A percentile compares a stretch with the other conserved stretches of the same genome.
Evolutionary conservation across 1,140 invertebrate species (phyloP).

Genomic region (Olivierus martensii): DNA sequence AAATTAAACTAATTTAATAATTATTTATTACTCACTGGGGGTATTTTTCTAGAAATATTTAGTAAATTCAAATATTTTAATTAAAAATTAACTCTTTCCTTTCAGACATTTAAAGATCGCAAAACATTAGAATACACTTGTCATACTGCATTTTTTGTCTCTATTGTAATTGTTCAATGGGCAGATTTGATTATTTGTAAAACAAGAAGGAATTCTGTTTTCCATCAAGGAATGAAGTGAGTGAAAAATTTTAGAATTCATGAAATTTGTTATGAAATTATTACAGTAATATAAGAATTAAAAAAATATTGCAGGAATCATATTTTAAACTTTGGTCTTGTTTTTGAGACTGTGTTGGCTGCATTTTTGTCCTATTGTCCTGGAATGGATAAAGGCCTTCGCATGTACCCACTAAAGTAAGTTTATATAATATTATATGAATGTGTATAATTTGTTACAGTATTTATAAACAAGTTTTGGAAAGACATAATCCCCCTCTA

Average conservation of each 20-base stretch:
- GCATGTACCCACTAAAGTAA: slow-evolving; percentile 41
- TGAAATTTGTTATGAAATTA: no score
- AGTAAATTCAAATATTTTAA: no score
- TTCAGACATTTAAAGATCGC: slow-evolving; percentile 43
- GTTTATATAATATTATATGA: no score
- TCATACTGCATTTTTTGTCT: slow-evolving; percentile 50
- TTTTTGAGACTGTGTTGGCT: slow-evolving; percentile 56
- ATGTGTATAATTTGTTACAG: no score
- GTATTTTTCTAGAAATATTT: no score
- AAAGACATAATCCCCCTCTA: no score
- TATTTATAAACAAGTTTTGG: no score
- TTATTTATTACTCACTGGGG: no score
- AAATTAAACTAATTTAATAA: no score
- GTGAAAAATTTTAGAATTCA: no score
- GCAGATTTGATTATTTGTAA: slow-evolving; percentile 54
- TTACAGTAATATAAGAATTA: slow-evolving; percentile 5
- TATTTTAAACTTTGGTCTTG: slow-evolving; percentile 55
- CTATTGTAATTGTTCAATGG: slow-evolving; percentile 55
- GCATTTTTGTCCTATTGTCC: slow-evolving; percentile 54
- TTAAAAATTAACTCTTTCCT: slow-evolving; percentile 19
- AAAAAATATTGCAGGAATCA: slow-evolving; percentile 38
- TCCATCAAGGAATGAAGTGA: slow-evolving; percentile 50
- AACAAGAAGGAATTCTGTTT: slow-evolving; percentile 45
- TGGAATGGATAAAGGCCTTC: slow-evolving; percentile 46
- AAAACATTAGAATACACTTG: slow-evolving; percentile 49